phyloP scores from a whole-genome alignment of 1,140 invertebrate genomes.

The Ooceraea biroi region DNA sequence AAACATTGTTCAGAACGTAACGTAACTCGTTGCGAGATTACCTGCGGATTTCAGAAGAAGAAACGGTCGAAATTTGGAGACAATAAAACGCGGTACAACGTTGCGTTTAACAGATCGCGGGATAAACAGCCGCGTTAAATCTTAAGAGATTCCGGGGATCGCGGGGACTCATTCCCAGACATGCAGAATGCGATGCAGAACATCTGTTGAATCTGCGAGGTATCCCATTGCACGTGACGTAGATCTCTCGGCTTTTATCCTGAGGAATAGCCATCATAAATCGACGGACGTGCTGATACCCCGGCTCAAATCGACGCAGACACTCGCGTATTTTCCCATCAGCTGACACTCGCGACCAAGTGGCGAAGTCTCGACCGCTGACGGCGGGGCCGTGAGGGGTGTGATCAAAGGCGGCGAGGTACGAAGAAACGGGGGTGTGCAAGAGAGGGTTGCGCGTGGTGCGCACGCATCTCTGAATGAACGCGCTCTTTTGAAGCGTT shows the following conservation, averaged over 20 bases:
- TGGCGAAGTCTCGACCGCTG: not conserved
- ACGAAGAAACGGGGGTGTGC: conserved; percentile 35
- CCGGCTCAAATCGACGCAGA: not conserved
- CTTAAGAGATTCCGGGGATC: not conserved
- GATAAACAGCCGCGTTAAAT: not conserved
- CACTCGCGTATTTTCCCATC: conserved; percentile 45
- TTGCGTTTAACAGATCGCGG: not conserved
- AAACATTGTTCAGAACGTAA: not conserved
- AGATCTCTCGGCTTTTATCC: conserved; percentile 27
- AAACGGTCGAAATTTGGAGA: not conserved
- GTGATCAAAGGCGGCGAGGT: not conserved
- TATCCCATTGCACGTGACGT: not conserved
- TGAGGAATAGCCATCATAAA: conserved; percentile 38
- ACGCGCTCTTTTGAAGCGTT: conserved; percentile 73
- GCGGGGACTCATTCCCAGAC: not conserved
- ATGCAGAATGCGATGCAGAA: conserved; percentile 35
- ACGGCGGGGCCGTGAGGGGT: not conserved
- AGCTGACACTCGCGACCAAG: conserved; percentile 13
- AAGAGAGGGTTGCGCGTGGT: conserved; percentile 41
- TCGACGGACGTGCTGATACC: conserved; percentile 17
- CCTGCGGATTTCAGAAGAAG: not conserved
- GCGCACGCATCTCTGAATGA: conserved; percentile 79
- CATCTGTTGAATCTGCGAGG: conserved; percentile 29
- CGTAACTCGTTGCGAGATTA: not conserved
- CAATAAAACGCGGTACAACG: not conserved